Percentiles rank a stretch among this genome's conserved stretches.
Conservation (phyloP, 1,140 invertebrate genomes). For the Araneus ventricosus region DNA sequence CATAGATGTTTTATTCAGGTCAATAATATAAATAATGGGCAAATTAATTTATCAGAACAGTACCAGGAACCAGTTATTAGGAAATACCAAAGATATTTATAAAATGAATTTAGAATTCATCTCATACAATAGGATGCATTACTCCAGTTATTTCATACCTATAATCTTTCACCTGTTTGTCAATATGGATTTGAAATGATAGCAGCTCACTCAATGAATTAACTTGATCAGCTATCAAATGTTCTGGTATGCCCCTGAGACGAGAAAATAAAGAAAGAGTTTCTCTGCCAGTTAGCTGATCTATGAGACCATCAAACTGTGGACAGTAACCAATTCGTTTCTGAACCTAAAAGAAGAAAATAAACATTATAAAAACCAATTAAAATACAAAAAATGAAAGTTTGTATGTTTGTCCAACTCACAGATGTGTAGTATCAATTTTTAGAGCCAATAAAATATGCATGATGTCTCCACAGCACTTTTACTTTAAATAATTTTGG, state of each 20-base stretch:
- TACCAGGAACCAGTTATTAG: not conserved
- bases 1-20: too few species aligned
- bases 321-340: slow-evolving; percentile 88
- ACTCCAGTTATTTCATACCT: slow-evolving; percentile 81
- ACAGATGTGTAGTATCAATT: too few species aligned
- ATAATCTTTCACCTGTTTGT: slow-evolving; percentile 81
- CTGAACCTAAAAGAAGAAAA: slow-evolving; percentile 74
- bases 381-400: too few species aligned
- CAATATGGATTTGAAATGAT: slow-evolving; percentile 80
- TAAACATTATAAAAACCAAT: not conserved
- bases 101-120: too few species aligned
- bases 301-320: slow-evolving; percentile 81
- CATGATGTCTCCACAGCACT: too few species aligned
- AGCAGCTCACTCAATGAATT: slow-evolving; percentile 78
- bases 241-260: slow-evolving; percentile 80
- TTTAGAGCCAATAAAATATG: too few species aligned
- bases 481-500: too few species aligned
- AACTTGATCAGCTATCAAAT: slow-evolving; percentile 83
- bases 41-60: not conserved
- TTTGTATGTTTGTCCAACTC: too few species aligned
- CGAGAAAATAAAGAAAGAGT: slow-evolving; percentile 81
- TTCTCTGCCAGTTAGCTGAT: slow-evolving; percentile 81
- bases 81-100: too few species aligned
- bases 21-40: not conserved
- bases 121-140: slow-evolving; percentile 66